phyloP scores from a whole-genome alignment of 2,888 invertebrate genomes.

The Mesorhabditis sp. region DNA sequence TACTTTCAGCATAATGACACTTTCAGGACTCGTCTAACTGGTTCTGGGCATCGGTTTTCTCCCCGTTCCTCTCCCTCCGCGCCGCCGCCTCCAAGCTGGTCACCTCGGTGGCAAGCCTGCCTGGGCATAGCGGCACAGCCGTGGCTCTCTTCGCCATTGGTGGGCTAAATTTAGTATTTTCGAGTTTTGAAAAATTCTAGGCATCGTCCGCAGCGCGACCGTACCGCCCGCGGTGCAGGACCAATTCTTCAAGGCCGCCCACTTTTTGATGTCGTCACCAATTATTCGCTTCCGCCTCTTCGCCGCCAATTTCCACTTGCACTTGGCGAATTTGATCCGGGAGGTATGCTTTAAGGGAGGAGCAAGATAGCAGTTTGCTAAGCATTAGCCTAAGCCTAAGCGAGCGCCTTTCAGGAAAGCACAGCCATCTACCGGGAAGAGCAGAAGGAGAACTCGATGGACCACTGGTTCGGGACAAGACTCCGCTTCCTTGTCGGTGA shows the following conservation, averaged over 20 bases:
- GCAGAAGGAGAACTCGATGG: slow-evolving; percentile 9
- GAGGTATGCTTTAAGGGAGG: no score
- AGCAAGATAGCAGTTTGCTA: no score
- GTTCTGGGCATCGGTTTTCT: slow-evolving; percentile 32
- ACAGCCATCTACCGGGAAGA: slow-evolving; percentile 10
- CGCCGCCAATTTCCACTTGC: slow-evolving; percentile 28
- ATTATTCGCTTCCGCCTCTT: slow-evolving; percentile 28
- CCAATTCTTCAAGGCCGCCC: slow-evolving; percentile 27
- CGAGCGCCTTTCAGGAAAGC: slow-evolving; percentile 7
- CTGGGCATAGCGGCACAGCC: no score
- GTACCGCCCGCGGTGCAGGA: slow-evolving; percentile 14
- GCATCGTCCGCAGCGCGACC: no score
- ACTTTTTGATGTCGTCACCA: slow-evolving; percentile 22
- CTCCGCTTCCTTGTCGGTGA: slow-evolving; percentile 19
- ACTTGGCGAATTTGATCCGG: no score
- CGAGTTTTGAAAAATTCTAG: no score
- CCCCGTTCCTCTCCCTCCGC: slow-evolving; percentile 26
- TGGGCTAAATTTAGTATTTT: no score
- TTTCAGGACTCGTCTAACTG: slow-evolving; percentile 9
- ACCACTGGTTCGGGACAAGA: slow-evolving; percentile 19
- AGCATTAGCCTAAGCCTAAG: no score
- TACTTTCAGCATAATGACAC: no score
- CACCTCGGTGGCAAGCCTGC: background rate
- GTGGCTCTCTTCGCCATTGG: no score
- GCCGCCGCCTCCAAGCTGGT: slow-evolving; percentile 23